A percentile compares a stretch with the other conserved stretches of the same genome.
These are phyloP conservation scores for Phocoena sinus DNA, from an alignment of 2,113 vertebrate genomes.

Conservation along the genomic window DNA sequence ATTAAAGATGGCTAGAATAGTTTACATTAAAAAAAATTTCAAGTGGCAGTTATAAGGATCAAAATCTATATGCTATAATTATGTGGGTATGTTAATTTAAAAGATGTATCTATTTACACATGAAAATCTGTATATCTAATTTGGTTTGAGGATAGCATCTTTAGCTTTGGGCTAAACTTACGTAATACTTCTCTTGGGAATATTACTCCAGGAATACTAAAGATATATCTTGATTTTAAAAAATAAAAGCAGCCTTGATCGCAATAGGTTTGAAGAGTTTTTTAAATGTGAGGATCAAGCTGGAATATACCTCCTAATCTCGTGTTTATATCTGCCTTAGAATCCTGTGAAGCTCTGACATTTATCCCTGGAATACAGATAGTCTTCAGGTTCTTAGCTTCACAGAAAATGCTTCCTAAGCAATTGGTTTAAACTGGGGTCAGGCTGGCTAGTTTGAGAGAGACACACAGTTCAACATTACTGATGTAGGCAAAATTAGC, in stretches of 20 bases:
- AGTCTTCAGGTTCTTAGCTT: neutral
- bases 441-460: neutral
- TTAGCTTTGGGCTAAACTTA: slow-evolving; percentile 21
- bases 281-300: neutral
- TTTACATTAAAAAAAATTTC: neutral
- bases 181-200: neutral
- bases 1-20: neutral
- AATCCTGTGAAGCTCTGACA: neutral
- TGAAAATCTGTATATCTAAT: neutral
- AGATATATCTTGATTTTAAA: neutral
- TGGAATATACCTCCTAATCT: neutral
- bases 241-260: neutral
- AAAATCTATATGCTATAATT: neutral
- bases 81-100: neutral
- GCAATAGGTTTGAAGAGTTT: neutral
- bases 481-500: neutral
- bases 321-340: neutral
- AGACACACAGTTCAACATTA: neutral
- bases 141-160: neutral
- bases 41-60: neutral
- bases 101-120: neutral
- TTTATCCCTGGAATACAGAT: neutral
- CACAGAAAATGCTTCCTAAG: slow-evolving; percentile 37
- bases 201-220: neutral
- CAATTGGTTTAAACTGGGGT: slow-evolving; percentile 43